Conservation (phyloP, 2,113 vertebrate species). For the Tachuris rubrigastra region DNA sequence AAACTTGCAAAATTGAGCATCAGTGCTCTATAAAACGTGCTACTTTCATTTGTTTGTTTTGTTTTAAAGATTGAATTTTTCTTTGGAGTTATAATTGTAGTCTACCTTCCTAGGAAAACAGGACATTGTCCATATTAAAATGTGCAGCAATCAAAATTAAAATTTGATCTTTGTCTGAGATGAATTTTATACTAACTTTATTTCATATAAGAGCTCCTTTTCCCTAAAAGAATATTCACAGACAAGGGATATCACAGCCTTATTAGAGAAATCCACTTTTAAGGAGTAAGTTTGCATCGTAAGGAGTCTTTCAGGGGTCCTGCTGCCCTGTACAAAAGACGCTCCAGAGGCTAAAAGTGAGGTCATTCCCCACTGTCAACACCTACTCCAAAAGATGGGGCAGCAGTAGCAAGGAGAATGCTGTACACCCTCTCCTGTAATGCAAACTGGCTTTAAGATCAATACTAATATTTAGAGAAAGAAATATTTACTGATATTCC, state of each 20-base stretch:
- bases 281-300: neutral
- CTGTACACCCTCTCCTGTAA: neutral
- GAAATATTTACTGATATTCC: conserved; percentile 18
- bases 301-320: neutral
- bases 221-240: neutral
- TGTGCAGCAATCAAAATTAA: neutral
- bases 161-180: neutral
- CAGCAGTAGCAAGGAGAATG: neutral
- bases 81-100: neutral
- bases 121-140: neutral
- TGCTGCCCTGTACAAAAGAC: neutral
- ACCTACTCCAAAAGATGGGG: neutral
- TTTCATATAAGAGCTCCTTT: neutral
- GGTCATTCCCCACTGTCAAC: neutral
- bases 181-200: conserved; percentile 12
- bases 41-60: neutral
- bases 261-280: neutral
- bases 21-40: neutral
- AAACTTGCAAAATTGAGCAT: neutral
- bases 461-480: conserved; percentile 56
- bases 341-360: conserved; percentile 16
- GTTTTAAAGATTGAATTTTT: neutral
- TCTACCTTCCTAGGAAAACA: neutral
- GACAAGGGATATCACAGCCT: neutral
- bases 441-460: conserved; percentile 11